These are phyloP conservation scores for Protobothrops mucrosquamatus DNA, from an alignment of 2,113 vertebrate species.

Conservation along the genomic window DNA sequence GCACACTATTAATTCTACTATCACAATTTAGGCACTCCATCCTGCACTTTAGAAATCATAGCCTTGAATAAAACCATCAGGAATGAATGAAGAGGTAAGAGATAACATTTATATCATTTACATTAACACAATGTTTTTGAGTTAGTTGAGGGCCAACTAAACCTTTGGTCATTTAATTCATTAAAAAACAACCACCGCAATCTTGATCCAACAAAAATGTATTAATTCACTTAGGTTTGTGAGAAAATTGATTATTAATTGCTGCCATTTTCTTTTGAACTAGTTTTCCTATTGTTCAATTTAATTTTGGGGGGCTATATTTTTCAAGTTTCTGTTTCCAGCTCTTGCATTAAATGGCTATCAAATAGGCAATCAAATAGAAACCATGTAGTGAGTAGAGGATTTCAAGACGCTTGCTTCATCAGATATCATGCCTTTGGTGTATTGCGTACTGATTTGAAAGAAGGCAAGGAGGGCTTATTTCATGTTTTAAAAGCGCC, in stretches of 20 bases:
- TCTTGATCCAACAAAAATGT: background rate
- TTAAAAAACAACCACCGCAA: too few relatives aligned
- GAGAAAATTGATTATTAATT: background rate
- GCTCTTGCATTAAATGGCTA: background rate
- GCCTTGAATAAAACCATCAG: background rate
- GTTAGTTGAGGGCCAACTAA: background rate
- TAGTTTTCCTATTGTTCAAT: background rate
- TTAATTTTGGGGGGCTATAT: background rate
- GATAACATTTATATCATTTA: too few relatives aligned
- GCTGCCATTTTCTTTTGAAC: background rate
- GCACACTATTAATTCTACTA: background rate
- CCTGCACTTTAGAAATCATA: background rate
- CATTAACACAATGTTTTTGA: background rate
- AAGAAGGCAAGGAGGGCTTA: background rate
- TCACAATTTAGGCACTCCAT: background rate
- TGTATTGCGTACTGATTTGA: background rate
- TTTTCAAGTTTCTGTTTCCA: background rate
- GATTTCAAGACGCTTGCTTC: background rate
- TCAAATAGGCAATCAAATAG: background rate
- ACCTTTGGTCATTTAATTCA: background rate
- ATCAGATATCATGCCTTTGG: background rate
- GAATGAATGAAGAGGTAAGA: background rate
- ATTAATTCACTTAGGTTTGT: background rate
- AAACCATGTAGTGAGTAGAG: background rate
- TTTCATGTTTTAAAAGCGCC: background rate